Evolutionary conservation across 2,797 vertebrate species (phyloP).

Genomic region (Gastrophryne carolinensis): DNA sequence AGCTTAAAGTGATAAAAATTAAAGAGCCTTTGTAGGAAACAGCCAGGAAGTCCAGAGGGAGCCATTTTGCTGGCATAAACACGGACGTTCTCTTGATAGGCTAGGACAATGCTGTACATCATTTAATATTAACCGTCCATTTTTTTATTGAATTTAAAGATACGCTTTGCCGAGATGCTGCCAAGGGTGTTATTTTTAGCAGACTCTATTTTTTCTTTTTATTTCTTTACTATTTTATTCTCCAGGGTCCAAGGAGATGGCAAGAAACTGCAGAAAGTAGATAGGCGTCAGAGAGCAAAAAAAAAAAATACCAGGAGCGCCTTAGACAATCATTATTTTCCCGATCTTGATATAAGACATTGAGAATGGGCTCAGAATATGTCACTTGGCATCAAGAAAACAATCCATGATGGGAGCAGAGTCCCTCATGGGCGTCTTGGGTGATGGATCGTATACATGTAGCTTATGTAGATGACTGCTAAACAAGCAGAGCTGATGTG

Average conservation of each 20-base stretch:
- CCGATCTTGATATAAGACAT: not conserved
- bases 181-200: conserved; percentile 35
- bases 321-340: conserved; percentile 13
- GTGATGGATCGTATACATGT: conserved; percentile 38
- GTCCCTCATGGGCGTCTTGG: not conserved
- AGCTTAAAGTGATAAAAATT: conserved; percentile 32
- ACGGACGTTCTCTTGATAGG: conserved; percentile 34
- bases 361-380: not conserved
- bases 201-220: not conserved
- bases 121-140: conserved; percentile 40
- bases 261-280: not conserved
- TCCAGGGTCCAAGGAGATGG: conserved; percentile 4
- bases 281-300: not conserved
- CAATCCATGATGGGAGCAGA: not conserved
- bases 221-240: conserved; percentile 19
- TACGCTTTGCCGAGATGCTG: conserved; percentile 17
- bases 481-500: conserved; percentile 15
- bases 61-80: conserved; percentile 37
- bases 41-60: not conserved
- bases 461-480: conserved; percentile 42
- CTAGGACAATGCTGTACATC: conserved; percentile 23
- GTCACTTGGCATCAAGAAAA: not conserved
- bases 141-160: conserved; percentile 40
- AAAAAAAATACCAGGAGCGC: not conserved
- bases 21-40: conserved; percentile 6